Evolutionary conservation across 2,888 invertebrate species (phyloP).

Genomic region (Apamea monoglypha): DNA sequence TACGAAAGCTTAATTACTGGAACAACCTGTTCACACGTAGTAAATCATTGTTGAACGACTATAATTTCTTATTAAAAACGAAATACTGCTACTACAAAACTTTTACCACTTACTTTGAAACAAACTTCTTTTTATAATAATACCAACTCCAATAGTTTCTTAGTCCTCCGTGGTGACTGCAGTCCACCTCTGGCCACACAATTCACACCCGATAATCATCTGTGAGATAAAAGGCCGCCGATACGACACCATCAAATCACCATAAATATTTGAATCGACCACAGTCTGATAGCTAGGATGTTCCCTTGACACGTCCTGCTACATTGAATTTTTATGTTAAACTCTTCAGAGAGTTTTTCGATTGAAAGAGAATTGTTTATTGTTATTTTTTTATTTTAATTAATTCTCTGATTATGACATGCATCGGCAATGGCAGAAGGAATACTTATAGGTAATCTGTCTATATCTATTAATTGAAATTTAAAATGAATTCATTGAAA

Average conservation of each 20-base stretch:
- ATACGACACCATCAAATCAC: slow-evolving; percentile 78
- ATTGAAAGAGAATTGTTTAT: slow-evolving; percentile 4
- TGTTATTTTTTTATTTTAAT: neutral
- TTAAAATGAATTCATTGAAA: no score
- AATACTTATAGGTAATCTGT: neutral
- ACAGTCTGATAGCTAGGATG: slow-evolving; percentile 41
- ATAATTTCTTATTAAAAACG: neutral
- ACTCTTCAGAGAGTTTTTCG: slow-evolving; percentile 16
- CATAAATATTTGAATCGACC: slow-evolving; percentile 66
- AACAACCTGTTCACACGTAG: slow-evolving; percentile 42
- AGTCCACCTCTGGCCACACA: slow-evolving; percentile 80
- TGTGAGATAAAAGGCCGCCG: slow-evolving; percentile 82
- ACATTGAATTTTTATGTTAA: slow-evolving; percentile 37
- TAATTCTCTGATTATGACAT: neutral
- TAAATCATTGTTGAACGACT: slow-evolving; percentile 18
- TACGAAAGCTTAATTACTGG: slow-evolving; percentile 43
- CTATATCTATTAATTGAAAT: neutral
- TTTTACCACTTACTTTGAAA: neutral
- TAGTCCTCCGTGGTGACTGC: slow-evolving; percentile 73
- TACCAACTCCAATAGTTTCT: slow-evolving; percentile 63
- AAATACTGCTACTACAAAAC: neutral
- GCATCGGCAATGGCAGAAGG: neutral
- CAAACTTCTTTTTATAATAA: neutral
- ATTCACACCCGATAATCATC: slow-evolving; percentile 89
- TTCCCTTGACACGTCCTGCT: slow-evolving; percentile 29